Evolutionary conservation across 2,888 invertebrate species (phyloP), one percentile per base, ranked within the genome.

Genomic region (Eupithecia inturbata): DNA sequence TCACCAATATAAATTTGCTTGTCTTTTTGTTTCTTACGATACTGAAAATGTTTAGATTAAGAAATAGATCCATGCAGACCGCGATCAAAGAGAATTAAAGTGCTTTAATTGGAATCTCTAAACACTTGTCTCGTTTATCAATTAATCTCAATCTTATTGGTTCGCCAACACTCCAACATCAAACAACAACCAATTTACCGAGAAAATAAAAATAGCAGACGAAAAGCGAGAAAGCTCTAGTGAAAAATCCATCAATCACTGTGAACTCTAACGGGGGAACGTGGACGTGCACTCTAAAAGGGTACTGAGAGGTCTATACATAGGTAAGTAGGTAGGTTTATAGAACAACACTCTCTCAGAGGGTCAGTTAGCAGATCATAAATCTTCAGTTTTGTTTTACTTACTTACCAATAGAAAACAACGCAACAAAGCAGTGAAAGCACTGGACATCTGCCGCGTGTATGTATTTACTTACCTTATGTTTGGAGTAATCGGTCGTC

Each of bases 191-290:
- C 72, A 72, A 72, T 70, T 70, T 68, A 70, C 70, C 66, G 39
- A 16, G 49, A 66, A 73, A 73, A 73, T 68, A 69, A 73, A 76
- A 73, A 67, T 72, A 70, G 64, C 69, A 26, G 60, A 68, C 57
- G n/a, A 67, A 70, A 72, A 60, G 26, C 64, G 67, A 66, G 41
- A 64, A 64, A 73, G 26, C 70, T 72, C 70, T 70, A 49, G 67
- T 41, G 39, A 73, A 74, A 72, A 64, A 71, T 66, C 70, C 78
- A 77, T 78, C 78, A 77, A 78, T 77, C 79, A 76, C 72, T 12
- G 57, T 14, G 57, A 70, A 69, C 69, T 70, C 66, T 68, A 22
- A 68, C 60, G 74, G 49, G 69, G 49, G 45, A 68, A 73, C 71
- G 71, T 63, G 45, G 70, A 73, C 71, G 71, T 49, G 72, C 76